Conservation (phyloP, 1,140 invertebrate genomes). For the Patella vulgata region DNA sequence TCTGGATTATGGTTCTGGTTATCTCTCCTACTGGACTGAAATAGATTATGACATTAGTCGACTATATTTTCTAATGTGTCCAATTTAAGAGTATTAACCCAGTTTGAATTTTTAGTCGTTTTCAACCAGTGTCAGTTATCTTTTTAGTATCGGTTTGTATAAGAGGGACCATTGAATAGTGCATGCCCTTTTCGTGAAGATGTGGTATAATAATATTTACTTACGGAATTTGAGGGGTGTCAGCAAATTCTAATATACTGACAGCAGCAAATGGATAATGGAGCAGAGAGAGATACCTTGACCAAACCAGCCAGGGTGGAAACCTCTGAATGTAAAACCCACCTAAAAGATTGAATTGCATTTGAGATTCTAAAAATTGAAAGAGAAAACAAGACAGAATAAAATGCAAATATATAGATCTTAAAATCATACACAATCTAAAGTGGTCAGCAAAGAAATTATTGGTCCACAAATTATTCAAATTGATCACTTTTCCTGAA, state of each 20-base stretch:
- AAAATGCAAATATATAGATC: background rate
- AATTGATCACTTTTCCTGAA: too few relatives aligned
- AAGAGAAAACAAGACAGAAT: background rate
- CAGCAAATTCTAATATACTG: slow-evolving; percentile 83
- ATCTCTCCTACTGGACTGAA: too few relatives aligned
- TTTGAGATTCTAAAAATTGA: background rate
- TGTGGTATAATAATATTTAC: slow-evolving; percentile 40
- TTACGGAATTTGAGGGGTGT: slow-evolving; percentile 77
- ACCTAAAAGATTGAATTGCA: slow-evolving; percentile 17
- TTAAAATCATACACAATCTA: background rate
- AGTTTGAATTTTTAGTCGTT: too few relatives aligned
- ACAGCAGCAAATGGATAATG: slow-evolving; percentile 88
- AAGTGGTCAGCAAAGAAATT: background rate
- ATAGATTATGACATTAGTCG: too few relatives aligned
- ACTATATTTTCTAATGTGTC: too few relatives aligned
- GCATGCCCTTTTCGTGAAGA: background rate
- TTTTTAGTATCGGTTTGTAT: too few relatives aligned
- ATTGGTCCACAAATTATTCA: too few relatives aligned
- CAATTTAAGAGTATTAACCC: too few relatives aligned
- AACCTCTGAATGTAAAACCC: slow-evolving; percentile 83
- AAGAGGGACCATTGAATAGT: too few relatives aligned
- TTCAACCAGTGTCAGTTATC: too few relatives aligned
- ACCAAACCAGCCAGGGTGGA: slow-evolving; percentile 80
- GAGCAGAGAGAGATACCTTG: slow-evolving; percentile 78
- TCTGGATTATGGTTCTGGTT: too few relatives aligned